Evolutionary conservation across 2,113 vertebrate genomes (phyloP).

Genomic region (Gambusia holbrooki): DNA sequence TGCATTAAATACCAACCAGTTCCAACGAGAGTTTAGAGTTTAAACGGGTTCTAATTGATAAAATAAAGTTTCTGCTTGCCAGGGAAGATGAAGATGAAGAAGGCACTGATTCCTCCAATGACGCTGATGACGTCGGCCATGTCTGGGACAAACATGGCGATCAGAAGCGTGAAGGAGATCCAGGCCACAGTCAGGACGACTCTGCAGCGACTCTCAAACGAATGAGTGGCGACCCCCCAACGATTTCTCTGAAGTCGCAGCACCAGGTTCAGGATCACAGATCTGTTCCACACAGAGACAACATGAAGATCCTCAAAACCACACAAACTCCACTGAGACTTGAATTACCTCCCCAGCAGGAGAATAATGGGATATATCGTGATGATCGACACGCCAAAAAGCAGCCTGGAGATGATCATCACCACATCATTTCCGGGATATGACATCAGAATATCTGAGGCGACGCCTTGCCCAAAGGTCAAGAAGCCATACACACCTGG

Average conservation of each 20-base stretch:
- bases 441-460: constrained; percentile 92
- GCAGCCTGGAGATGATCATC: constrained; percentile 86
- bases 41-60: too few relatives aligned
- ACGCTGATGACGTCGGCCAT: constrained; percentile 89
- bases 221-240: not conserved
- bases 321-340: not conserved
- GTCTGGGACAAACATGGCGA: constrained; percentile 89
- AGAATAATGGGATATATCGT: constrained; percentile 95
- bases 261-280: constrained; percentile 86
- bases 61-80: constrained; percentile 72
- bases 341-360: constrained; percentile 88
- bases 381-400: constrained; percentile 90
- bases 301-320: not conserved
- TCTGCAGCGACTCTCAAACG: constrained; percentile 74
- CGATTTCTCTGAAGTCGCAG: constrained; percentile 56
- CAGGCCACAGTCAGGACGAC: constrained; percentile 84
- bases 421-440: constrained; percentile 86
- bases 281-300: constrained; percentile 72
- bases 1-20: not conserved
- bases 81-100: constrained; percentile 97
- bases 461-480: constrained; percentile 86
- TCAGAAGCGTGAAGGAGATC: constrained; percentile 83
- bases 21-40: too few relatives aligned
- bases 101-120: constrained; percentile 91
- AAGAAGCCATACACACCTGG: constrained; percentile 91